Evolutionary conservation across 2,113 vertebrate species (phyloP).

Genomic region (Lophius piscatorius): DNA sequence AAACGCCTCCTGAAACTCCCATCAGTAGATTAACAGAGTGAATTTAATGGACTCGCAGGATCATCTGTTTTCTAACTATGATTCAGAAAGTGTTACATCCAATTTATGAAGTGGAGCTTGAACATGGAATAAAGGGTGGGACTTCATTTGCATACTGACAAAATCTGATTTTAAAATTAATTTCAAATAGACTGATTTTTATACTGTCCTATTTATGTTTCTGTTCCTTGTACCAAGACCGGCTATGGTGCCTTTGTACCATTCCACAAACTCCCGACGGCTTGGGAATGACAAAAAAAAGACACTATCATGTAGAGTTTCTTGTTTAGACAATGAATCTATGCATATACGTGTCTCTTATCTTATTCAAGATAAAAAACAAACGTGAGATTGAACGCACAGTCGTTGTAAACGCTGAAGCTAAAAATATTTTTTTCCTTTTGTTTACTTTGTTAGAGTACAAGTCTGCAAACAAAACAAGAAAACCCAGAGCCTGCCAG

Average conservation of each 20-base stretch:
- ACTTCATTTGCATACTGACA: neutral
- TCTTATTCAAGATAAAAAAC: constrained; percentile 27
- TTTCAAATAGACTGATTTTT: neutral
- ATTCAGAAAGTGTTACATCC: too few species aligned
- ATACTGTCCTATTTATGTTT: constrained; percentile 6
- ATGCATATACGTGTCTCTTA: neutral
- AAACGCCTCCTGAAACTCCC: neutral
- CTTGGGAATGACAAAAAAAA: constrained; percentile 76
- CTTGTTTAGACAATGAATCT: neutral
- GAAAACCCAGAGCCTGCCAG: neutral
- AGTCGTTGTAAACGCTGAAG: too few species aligned
- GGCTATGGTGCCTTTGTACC: constrained; percentile 77
- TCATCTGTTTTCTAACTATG: too few species aligned
- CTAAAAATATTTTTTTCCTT: neutral
- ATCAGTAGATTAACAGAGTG: too few species aligned
- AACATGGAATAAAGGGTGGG: neutral
- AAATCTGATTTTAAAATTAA: neutral
- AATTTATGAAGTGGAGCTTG: neutral
- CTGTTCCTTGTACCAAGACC: constrained; percentile 65
- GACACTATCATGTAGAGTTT: neutral
- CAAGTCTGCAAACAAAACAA: neutral
- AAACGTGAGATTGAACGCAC: too few species aligned
- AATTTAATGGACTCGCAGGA: too few species aligned
- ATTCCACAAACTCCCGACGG: constrained; percentile 83
- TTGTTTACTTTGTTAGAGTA: neutral